Evolutionary conservation across 2,797 vertebrate genomes (phyloP).

Genomic region (Esox masquinongy): DNA sequence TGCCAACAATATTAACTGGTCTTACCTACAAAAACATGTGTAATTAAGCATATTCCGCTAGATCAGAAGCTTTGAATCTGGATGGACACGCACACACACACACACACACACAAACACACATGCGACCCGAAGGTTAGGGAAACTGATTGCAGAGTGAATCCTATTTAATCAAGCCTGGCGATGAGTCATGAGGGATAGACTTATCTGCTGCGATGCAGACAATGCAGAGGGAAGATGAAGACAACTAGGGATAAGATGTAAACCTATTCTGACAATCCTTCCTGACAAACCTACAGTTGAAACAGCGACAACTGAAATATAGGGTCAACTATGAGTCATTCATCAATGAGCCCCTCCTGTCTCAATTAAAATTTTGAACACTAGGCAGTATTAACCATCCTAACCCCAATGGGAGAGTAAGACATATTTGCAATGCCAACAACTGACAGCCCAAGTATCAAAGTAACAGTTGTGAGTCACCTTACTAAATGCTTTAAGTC

Average conservation of each 20-base stretch:
- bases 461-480: slow-evolving; percentile 73
- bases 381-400: slow-evolving; percentile 70
- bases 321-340: slow-evolving; percentile 76
- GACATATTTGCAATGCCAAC: slow-evolving; percentile 63
- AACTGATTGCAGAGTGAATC: slow-evolving; percentile 31
- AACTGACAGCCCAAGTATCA: slow-evolving; percentile 71
- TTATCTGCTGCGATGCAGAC: slow-evolving; percentile 51
- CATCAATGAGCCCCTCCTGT: slow-evolving; percentile 71
- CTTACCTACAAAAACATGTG: too few relatives aligned
- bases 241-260: slow-evolving; percentile 68
- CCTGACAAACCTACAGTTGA: slow-evolving; percentile 65
- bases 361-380: slow-evolving; percentile 71
- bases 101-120: slow-evolving; percentile 6
- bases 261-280: slow-evolving; percentile 70
- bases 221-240: slow-evolving; percentile 43
- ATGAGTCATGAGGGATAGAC: slow-evolving; percentile 53
- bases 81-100: background rate
- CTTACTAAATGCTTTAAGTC: slow-evolving; percentile 74
- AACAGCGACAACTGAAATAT: slow-evolving; percentile 75
- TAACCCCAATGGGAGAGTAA: slow-evolving; percentile 54
- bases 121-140: slow-evolving; percentile 5
- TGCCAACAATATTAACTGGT: background rate
- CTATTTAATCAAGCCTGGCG: slow-evolving; percentile 54
- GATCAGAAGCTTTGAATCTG: background rate
- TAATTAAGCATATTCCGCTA: background rate